Percentiles rank a stretch among this genome's conserved stretches.
Conservation (phyloP, 2,797 vertebrate species). For the Cygnus olor region DNA sequence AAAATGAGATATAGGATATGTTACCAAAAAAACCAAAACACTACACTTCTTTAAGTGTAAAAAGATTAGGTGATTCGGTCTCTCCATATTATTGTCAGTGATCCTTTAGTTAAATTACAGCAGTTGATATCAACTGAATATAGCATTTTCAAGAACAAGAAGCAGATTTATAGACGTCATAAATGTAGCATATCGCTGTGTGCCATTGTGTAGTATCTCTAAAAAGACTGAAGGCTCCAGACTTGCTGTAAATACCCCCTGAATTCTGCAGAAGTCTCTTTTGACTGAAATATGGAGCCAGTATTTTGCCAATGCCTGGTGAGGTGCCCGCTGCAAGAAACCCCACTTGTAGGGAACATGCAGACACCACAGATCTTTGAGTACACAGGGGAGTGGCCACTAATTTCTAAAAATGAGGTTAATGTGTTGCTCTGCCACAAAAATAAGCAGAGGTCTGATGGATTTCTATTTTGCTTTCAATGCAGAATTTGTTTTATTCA, state of each 20-base stretch:
- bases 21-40: neutral
- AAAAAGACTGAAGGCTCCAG: neutral
- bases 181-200: neutral
- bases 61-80: neutral
- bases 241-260: neutral
- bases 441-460: neutral
- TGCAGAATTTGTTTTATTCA: neutral
- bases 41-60: neutral
- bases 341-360: neutral
- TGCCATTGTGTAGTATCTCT: neutral
- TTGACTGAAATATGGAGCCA: neutral
- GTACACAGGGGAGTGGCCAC: neutral
- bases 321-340: neutral
- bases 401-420: neutral
- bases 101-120: neutral
- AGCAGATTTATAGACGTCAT: neutral
- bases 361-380: neutral
- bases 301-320: neutral
- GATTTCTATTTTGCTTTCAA: conserved; percentile 17
- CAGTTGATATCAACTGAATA: neutral
- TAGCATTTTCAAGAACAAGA: neutral
- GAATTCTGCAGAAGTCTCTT: neutral
- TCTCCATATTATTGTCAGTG: neutral
- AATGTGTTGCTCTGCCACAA: neutral
- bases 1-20: neutral